Percentiles rank a stretch among this genome's conserved stretches.
Evolutionary conservation across 2,797 vertebrate genomes (phyloP).

Genomic region (Tokudaia tokunoshimensis): DNA sequence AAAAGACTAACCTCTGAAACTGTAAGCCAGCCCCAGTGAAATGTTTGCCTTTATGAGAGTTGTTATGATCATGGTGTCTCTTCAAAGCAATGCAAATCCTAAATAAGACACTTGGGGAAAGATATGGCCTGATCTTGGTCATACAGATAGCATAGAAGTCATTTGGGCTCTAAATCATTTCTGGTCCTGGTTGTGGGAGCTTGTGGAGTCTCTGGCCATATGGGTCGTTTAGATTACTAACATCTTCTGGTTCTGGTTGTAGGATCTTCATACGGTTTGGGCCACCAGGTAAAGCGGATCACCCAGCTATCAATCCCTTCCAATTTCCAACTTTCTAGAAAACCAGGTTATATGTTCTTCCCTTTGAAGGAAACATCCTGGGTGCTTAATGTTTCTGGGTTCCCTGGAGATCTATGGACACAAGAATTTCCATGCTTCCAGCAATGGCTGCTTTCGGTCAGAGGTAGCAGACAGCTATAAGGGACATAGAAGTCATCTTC

Average conservation of each 20-base stretch:
- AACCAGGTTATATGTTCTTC: not conserved
- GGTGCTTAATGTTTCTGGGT: not conserved
- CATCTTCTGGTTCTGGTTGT: not conserved
- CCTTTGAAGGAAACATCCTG: not conserved
- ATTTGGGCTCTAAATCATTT: not conserved
- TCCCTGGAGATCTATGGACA: not conserved
- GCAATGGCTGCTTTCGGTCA: not conserved
- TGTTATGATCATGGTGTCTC: not conserved
- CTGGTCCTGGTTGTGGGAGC: not conserved
- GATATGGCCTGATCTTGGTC: not conserved
- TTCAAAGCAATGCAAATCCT: not conserved
- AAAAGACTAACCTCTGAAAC: not conserved
- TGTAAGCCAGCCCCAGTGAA: not conserved
- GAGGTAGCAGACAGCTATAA: not conserved
- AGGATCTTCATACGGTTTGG: not conserved
- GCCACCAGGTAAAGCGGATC: not conserved
- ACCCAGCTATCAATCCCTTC: not conserved
- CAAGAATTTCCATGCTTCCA: too few relatives aligned
- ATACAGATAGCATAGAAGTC: not conserved
- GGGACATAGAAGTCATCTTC: not conserved
- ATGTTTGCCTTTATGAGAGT: not conserved
- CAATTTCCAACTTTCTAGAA: not conserved
- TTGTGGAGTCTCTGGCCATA: fast-evolving
- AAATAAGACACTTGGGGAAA: not conserved
- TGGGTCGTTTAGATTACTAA: not conserved